Conservation (phyloP, 1,140 invertebrate species). For the Xylocopa sonorina region DNA sequence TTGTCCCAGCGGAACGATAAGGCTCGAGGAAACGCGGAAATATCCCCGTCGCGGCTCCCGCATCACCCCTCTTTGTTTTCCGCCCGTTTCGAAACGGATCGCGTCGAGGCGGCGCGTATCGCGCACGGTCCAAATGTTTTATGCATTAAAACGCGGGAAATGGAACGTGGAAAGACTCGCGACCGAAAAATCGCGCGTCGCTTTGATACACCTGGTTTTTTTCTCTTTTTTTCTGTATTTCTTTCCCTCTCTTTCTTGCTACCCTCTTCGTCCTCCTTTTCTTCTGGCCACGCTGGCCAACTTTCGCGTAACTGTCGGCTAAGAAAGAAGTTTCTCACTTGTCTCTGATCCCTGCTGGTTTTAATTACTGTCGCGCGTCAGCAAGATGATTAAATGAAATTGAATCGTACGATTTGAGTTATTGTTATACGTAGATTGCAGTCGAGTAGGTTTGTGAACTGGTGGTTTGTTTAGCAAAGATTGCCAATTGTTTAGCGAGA, state of each 20-base stretch:
- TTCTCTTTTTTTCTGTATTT: neutral
- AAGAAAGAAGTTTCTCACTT: too few species aligned
- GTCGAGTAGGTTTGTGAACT: too few species aligned
- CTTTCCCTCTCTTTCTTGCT: too few species aligned
- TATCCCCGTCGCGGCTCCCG: neutral
- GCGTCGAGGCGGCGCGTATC: constrained; percentile 8
- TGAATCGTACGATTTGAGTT: too few species aligned
- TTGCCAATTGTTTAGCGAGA: too few species aligned
- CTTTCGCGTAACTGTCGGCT: too few species aligned
- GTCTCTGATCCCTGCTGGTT: too few species aligned
- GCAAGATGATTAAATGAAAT: too few species aligned
- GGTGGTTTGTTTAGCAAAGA: too few species aligned
- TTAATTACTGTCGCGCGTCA: too few species aligned
- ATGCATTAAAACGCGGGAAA: constrained; percentile 45
- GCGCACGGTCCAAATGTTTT: constrained; percentile 34
- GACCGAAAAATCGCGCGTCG: constrained; percentile 12
- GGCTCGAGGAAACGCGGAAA: constrained; percentile 9
- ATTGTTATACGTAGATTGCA: too few species aligned
- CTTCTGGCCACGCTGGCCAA: too few species aligned
- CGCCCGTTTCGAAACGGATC: constrained; percentile 22
- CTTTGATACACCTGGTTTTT: constrained; percentile 17
- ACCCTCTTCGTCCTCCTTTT: neutral
- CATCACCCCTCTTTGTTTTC: neutral
- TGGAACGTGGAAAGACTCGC: constrained; percentile 33
- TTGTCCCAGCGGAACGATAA: constrained; percentile 13